Percentiles rank a stretch among this genome's conserved stretches.
Evolutionary conservation across 2,888 invertebrate genomes (phyloP).

Genomic region (Clitarchus hookeri): DNA sequence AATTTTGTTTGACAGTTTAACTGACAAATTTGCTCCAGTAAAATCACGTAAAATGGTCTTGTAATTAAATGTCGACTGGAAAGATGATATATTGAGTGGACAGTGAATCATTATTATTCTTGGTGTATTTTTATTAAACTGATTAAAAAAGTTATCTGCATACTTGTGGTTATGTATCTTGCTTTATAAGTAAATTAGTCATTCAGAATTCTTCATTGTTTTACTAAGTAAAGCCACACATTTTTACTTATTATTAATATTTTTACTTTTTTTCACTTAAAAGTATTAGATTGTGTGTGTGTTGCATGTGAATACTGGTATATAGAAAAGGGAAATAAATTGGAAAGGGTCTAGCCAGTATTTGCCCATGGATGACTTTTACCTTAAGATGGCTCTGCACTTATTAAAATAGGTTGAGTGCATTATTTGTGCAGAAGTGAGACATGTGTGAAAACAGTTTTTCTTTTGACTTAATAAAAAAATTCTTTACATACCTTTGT

Average conservation of each 20-base stretch:
- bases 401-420: no score
- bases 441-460: no score
- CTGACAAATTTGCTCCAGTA: not conserved
- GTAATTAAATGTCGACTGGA: not conserved
- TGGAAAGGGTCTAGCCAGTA: no score
- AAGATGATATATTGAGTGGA: not conserved
- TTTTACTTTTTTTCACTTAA: not conserved
- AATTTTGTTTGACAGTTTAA: not conserved
- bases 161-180: not conserved
- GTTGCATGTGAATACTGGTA: no score
- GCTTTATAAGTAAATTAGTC: not conserved
- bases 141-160: not conserved
- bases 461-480: no score
- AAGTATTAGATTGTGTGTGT: not conserved
- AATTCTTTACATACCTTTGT: no score
- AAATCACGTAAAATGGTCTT: not conserved
- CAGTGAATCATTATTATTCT: not conserved
- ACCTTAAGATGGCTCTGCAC: no score
- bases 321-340: no score
- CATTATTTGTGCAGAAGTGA: no score
- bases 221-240: not conserved
- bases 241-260: not conserved
- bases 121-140: not conserved
- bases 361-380: no score
- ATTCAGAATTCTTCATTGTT: not conserved